These are phyloP conservation scores for Smittia aterrima DNA, from an alignment of 2,888 invertebrate genomes.

Conservation along the genomic window DNA sequence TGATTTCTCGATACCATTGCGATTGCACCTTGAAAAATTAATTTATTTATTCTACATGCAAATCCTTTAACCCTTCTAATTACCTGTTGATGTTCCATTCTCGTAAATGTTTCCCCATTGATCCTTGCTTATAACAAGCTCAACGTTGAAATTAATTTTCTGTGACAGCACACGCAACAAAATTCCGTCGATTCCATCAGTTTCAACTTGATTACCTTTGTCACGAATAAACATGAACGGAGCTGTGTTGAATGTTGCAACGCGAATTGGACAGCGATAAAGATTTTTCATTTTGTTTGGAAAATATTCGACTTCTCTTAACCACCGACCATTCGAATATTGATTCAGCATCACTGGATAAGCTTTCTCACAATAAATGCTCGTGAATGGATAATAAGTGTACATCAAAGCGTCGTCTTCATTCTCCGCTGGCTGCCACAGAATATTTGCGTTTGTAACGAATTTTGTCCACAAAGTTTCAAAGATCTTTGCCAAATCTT, in stretches of 20 bases:
- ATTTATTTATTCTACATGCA: neutral
- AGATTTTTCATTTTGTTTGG: constrained; percentile 15
- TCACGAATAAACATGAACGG: constrained; percentile 34
- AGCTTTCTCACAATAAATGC: neutral
- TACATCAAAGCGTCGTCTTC: constrained; percentile 36
- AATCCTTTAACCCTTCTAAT: neutral
- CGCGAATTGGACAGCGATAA: neutral
- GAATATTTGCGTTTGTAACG: constrained; percentile 12
- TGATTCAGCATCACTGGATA: constrained; percentile 32
- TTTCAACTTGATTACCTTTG: constrained; percentile 16
- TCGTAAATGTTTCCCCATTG: constrained; percentile 32
- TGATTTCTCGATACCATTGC: constrained; percentile 32
- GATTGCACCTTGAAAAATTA: constrained; percentile 40
- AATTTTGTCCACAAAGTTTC: neutral
- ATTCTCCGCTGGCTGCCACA: constrained; percentile 6
- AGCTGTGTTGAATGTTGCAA: constrained; percentile 17
- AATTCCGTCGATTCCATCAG: constrained; percentile 42
- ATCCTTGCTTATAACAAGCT: neutral
- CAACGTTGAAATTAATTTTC: constrained; percentile 42
- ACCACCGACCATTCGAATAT: neutral
- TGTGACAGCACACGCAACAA: constrained; percentile 41
- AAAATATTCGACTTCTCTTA: neutral
- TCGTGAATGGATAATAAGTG: constrained; percentile 43
- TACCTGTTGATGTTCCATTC: constrained; percentile 42
- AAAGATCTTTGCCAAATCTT: neutral